A percentile compares a stretch with the other conserved stretches of the same genome.
phyloP scores from a whole-genome alignment of 2,888 invertebrate species.

The Amiota mariae region DNA sequence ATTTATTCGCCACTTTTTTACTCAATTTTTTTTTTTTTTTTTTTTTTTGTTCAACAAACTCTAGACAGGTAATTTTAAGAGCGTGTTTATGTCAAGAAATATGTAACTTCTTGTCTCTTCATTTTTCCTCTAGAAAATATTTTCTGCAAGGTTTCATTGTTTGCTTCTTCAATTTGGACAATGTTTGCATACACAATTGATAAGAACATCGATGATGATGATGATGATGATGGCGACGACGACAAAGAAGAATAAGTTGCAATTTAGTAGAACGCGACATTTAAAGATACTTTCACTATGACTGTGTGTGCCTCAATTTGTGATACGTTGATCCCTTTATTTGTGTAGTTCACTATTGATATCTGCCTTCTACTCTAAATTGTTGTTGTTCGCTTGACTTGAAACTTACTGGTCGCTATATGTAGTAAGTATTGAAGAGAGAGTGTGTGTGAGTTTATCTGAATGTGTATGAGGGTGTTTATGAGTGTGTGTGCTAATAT shows the following conservation, averaged over 20 bases:
- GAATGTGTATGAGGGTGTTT: not conserved
- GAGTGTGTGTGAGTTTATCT: not conserved
- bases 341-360: not conserved
- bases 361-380: not conserved
- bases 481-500: not conserved
- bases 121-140: not conserved
- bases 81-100: slow-evolving; percentile 7
- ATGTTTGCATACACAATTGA: slow-evolving; percentile 70
- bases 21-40: too few species aligned
- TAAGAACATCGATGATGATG: slow-evolving; percentile 38
- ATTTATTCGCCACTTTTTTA: too few species aligned
- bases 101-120: not conserved
- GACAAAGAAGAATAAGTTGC: too few species aligned
- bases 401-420: not conserved
- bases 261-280: too few species aligned
- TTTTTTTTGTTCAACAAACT: too few species aligned
- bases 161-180: slow-evolving; percentile 64
- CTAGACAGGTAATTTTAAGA: slow-evolving; percentile 4
- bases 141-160: slow-evolving; percentile 51
- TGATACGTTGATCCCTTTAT: slow-evolving; percentile 18
- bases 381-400: not conserved
- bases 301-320: slow-evolving; percentile 4
- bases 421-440: not conserved
- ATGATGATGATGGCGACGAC: too few species aligned
- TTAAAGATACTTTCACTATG: not conserved